phyloP scores from a whole-genome alignment of 2,888 invertebrate species.

The Tipula confusa region DNA sequence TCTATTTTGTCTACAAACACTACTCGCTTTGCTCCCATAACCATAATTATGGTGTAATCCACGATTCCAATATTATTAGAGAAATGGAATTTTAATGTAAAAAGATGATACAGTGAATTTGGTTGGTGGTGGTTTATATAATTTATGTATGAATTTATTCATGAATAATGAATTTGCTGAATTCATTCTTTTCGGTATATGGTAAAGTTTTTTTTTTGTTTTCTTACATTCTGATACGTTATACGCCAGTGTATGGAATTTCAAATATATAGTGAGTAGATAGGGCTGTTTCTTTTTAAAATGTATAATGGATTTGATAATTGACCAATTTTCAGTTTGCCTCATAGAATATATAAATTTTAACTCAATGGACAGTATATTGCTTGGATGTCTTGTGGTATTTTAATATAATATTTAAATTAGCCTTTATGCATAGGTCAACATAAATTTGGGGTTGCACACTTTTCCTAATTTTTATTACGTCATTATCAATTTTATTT shows the following conservation, averaged over 20 bases:
- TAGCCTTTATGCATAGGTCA: neutral
- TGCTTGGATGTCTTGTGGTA: too few species aligned
- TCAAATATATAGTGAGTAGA: neutral
- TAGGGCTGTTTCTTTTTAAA: neutral
- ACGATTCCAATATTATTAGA: neutral
- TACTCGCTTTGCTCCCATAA: neutral
- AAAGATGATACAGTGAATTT: slow-evolving; percentile 20
- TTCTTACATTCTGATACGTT: neutral
- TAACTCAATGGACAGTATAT: neutral
- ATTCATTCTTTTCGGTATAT: neutral
- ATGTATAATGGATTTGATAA: neutral
- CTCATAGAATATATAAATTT: neutral
- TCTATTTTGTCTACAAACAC: neutral
- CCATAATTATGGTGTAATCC: neutral
- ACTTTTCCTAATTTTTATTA: neutral
- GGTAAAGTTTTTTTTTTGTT: neutral
- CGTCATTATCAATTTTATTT: neutral
- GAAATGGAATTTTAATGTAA: neutral
- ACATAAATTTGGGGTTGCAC: neutral
- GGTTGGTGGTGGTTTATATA: neutral
- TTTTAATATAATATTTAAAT: neutral
- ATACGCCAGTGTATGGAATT: neutral
- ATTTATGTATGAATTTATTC: slow-evolving; percentile 15
- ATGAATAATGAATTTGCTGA: slow-evolving; percentile 9
- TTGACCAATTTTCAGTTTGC: neutral